These are phyloP conservation scores for Xenentodon cancila DNA, from an alignment of 2,797 vertebrate species.

Conservation along the genomic window DNA sequence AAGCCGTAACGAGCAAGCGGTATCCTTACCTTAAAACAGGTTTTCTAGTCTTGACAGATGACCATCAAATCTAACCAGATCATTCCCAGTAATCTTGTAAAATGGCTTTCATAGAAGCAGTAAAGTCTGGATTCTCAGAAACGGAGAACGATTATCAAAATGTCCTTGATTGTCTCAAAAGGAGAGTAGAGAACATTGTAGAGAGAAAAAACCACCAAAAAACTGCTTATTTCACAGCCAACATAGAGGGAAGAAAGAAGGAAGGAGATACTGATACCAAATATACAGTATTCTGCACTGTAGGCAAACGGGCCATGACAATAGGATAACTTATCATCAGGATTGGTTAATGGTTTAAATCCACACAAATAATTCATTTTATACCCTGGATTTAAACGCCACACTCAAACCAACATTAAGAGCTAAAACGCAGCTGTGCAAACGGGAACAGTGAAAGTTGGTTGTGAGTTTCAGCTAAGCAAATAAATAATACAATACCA, in stretches of 20 bases:
- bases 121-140: too few relatives aligned
- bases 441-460: conserved; percentile 70
- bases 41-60: too few relatives aligned
- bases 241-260: conserved; percentile 7
- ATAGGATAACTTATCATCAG: conserved; percentile 42
- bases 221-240: conserved; percentile 13
- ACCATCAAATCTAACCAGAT: too few relatives aligned
- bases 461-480: conserved; percentile 71
- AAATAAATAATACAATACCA: conserved; percentile 78
- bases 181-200: too few relatives aligned
- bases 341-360: conserved; percentile 56
- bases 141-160: too few relatives aligned
- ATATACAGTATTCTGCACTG: conserved; percentile 14
- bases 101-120: too few relatives aligned
- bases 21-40: too few relatives aligned
- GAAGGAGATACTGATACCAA: conserved; percentile 16
- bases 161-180: too few relatives aligned
- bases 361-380: conserved; percentile 47
- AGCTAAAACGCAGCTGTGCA: conserved; percentile 78
- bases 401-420: conserved; percentile 50
- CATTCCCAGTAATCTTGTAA: too few relatives aligned
- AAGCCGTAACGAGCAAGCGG: too few relatives aligned
- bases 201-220: too few relatives aligned
- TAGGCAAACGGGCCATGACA: conserved; percentile 41
- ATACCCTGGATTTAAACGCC: conserved; percentile 53